Evolutionary conservation across 1,140 invertebrate genomes (phyloP).

Genomic region (Euwallacea similis): DNA sequence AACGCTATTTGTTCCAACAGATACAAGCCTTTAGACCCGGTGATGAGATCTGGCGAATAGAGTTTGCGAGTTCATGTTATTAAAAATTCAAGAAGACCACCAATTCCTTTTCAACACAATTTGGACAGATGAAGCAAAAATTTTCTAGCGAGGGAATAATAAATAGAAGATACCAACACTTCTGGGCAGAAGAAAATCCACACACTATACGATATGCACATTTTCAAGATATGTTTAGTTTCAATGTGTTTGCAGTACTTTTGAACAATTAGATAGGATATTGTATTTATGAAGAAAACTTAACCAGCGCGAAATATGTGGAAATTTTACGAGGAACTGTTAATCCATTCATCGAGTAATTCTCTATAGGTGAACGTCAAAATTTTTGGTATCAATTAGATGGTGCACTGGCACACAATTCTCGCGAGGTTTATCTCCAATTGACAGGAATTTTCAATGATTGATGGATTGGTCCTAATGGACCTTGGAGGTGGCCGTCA

Average conservation of each 20-base stretch:
- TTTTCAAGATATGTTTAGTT: conserved; percentile 1
- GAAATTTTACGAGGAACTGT: neutral
- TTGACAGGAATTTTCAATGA: neutral
- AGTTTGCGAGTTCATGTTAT: neutral
- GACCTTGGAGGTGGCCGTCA: neutral
- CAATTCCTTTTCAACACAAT: neutral
- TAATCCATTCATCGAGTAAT: neutral
- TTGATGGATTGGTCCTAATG: neutral
- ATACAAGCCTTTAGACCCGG: too few relatives aligned
- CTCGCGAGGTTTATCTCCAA: neutral
- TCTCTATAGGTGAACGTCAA: neutral
- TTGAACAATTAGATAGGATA: neutral
- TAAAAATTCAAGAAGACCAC: neutral
- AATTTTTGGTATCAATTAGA: conserved; percentile 2
- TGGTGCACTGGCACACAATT: neutral
- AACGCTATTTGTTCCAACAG: too few relatives aligned
- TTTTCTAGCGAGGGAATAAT: neutral
- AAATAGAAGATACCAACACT: neutral
- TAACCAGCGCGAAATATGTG: neutral
- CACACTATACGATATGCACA: neutral
- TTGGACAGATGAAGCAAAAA: conserved; percentile 1
- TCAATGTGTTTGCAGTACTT: neutral
- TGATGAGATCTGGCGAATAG: neutral
- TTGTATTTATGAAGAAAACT: neutral
- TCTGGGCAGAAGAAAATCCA: neutral